Conservation (phyloP, 2,113 vertebrate species). For the Bufo bufo region DNA sequence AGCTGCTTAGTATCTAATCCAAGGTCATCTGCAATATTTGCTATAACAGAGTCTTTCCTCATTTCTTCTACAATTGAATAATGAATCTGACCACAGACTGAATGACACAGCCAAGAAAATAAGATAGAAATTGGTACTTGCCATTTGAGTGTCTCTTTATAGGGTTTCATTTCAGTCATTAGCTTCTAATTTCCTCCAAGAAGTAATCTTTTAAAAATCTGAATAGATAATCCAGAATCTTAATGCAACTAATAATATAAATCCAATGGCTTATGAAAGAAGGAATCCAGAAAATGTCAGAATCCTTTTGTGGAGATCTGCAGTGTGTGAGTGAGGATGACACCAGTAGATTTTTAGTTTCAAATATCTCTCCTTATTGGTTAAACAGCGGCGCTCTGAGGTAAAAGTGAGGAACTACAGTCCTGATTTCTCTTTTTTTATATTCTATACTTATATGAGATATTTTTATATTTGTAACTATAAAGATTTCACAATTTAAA, state of each 20-base stretch:
- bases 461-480: background rate
- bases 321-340: constrained; percentile 6
- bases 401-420: constrained; percentile 31
- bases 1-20: constrained; percentile 62
- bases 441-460: background rate
- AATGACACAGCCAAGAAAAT: constrained; percentile 59
- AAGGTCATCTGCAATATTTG: constrained; percentile 66
- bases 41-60: constrained; percentile 64
- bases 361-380: constrained; percentile 24
- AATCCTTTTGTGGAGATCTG: constrained; percentile 3
- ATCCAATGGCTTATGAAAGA: background rate
- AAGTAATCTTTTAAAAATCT: constrained; percentile 68
- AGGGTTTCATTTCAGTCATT: background rate
- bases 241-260: background rate
- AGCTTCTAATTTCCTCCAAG: background rate
- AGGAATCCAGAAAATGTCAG: constrained; percentile 11
- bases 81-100: background rate
- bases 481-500: too few relatives aligned
- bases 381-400: background rate
- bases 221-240: background rate
- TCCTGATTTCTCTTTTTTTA: background rate
- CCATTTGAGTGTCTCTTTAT: background rate
- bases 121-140: constrained; percentile 57
- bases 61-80: constrained; percentile 17
- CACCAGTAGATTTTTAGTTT: background rate